Evolutionary conservation across 23 tunicate genomes (phyloP).

Genomic region (Pegea sp.): DNA sequence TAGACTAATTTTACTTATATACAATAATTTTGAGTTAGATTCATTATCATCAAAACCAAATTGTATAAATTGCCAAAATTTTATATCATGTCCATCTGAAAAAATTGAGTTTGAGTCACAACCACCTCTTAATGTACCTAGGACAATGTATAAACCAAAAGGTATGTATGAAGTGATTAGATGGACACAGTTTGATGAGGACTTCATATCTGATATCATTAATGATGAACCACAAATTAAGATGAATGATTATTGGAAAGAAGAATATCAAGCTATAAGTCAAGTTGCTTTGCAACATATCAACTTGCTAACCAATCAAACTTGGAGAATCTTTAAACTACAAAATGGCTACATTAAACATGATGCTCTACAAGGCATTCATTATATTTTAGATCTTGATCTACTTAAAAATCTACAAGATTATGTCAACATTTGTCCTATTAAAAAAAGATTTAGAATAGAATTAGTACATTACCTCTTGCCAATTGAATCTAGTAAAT

Average conservation of each 20-base stretch:
- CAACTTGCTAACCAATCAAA: constrained; percentile 34
- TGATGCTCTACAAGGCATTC: constrained; percentile 47
- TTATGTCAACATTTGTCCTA: neutral
- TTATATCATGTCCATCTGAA: too few relatives aligned
- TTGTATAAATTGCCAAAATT: too few relatives aligned
- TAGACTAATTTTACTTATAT: too few relatives aligned
- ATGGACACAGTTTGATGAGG: constrained; percentile 54
- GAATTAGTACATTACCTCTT: constrained; percentile 34
- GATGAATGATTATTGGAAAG: constrained; percentile 16
- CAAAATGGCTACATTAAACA: constrained; percentile 43
- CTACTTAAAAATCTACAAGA: constrained; percentile 1
- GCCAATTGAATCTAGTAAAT: constrained; percentile 4
- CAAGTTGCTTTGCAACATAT: constrained; percentile 55
- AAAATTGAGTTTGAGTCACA: too few relatives aligned
- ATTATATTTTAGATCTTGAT: constrained; percentile 45
- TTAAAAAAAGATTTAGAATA: constrained; percentile 27
- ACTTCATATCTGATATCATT: constrained; percentile 61
- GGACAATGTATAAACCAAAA: constrained; percentile 44
- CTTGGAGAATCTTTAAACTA: constrained; percentile 26
- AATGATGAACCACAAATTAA: constrained; percentile 53
- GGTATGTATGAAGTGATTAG: constrained; percentile 91
- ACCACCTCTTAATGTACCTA: neutral
- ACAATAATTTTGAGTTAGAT: too few relatives aligned
- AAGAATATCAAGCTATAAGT: constrained; percentile 39
- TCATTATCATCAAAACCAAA: too few relatives aligned